Percentiles rank a stretch among this genome's conserved stretches.
Conservation (phyloP, 35 echinoderm and acorn worm species). For the Chiridota heheva region DNA sequence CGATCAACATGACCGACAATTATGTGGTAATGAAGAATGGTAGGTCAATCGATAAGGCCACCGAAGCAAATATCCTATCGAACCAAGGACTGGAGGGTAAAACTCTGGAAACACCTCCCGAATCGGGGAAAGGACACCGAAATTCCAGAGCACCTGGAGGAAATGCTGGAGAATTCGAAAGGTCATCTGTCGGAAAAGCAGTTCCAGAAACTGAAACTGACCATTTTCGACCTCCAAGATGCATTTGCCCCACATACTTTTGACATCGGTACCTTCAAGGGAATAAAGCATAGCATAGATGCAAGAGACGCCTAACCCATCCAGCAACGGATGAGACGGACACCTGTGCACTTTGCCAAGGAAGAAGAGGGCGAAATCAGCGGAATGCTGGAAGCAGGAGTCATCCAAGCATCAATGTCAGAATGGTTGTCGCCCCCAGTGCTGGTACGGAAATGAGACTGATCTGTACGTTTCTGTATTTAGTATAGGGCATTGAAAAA, state of each 20-base stretch:
- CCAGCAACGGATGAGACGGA: constrained; percentile 47
- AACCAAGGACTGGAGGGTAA: not conserved
- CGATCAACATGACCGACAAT: not conserved
- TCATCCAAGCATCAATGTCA: constrained; percentile 50
- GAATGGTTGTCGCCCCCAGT: constrained; percentile 54
- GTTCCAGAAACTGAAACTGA: not conserved
- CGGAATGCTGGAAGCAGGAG: constrained; percentile 46
- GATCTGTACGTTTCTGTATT: constrained; percentile 54
- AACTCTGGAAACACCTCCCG: not conserved
- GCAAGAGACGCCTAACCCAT: constrained; percentile 37
- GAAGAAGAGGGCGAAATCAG: constrained; percentile 47
- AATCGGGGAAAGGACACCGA: not conserved
- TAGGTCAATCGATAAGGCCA: not conserved
- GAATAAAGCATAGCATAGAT: constrained; percentile 31
- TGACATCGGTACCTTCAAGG: constrained; percentile 39
- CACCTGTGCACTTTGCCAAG: constrained; percentile 33
- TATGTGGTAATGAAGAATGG: not conserved
- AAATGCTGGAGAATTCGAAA: not conserved
- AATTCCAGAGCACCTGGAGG: not conserved
- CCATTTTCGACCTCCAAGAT: constrained; percentile 28
- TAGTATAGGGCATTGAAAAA: constrained; percentile 45
- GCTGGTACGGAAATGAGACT: constrained; percentile 55
- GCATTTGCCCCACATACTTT: constrained; percentile 53
- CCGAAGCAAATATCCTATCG: not conserved
- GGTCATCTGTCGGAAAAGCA: not conserved